A percentile compares a stretch with the other conserved stretches of the same genome.
Evolutionary conservation across 2,113 vertebrate species (phyloP).

Genomic region (Lamprologus lemairii): DNA sequence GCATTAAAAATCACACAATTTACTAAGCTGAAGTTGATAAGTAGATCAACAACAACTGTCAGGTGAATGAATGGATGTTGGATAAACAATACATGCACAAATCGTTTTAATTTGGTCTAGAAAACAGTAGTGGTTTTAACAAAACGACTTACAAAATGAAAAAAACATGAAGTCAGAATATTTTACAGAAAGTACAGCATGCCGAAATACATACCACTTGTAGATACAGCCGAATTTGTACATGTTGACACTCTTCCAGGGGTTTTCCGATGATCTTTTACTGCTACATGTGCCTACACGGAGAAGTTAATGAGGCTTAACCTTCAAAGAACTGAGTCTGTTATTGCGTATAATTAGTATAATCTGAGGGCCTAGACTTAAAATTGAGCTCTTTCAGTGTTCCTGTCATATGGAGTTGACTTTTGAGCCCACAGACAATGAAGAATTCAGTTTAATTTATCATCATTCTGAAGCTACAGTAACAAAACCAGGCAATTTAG

Average conservation of each 20-base stretch:
- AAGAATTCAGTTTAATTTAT: not conserved
- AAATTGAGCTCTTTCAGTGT: constrained; percentile 7
- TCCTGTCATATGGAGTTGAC: not conserved
- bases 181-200: not conserved
- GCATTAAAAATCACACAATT: constrained; percentile 1
- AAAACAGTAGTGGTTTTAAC: not conserved
- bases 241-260: constrained; percentile 20
- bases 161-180: not conserved
- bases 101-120: not conserved
- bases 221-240: not conserved
- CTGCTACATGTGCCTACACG: constrained; percentile 14
- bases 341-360: constrained; percentile 43
- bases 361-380: constrained; percentile 36
- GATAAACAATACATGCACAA: not conserved
- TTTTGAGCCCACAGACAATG: constrained; percentile 23
- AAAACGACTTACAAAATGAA: not conserved
- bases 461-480: not conserved
- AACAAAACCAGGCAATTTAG: constrained; percentile 21
- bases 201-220: not conserved
- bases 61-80: not conserved
- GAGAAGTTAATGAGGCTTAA: constrained; percentile 5
- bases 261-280: constrained; percentile 31
- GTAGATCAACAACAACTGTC: not conserved
- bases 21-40: not conserved
- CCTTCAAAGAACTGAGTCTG: constrained; percentile 32